These are phyloP conservation scores for Drosophila algonquin DNA, from an alignment of 2,888 invertebrate genomes.

Conservation along the genomic window DNA sequence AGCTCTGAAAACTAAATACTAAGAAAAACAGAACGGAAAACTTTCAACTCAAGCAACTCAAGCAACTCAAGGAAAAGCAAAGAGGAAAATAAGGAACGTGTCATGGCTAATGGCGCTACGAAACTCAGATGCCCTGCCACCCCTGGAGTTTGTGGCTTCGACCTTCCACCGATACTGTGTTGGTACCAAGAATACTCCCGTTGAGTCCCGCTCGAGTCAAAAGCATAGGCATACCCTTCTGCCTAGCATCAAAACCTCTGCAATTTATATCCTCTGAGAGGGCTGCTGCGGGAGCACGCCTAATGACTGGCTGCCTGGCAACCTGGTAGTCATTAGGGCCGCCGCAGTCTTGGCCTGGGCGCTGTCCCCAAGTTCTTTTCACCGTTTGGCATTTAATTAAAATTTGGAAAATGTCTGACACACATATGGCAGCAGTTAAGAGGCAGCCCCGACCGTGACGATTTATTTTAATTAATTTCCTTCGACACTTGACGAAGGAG, in stretches of 20 bases:
- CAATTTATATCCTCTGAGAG: conserved; percentile 36
- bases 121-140: background rate
- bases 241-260: conserved; percentile 22
- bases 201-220: no score
- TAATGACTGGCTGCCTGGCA: conserved; percentile 13
- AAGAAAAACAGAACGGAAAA: conserved; percentile 29
- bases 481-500: conserved; percentile 41
- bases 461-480: conserved; percentile 65
- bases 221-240: background rate
- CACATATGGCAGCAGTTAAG: conserved; percentile 10
- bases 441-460: conserved; percentile 24
- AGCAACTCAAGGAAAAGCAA: conserved; percentile 16
- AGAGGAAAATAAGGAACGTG: conserved; percentile 1
- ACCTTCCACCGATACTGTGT: no score
- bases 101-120: background rate
- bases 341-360: background rate
- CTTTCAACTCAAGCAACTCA: conserved; percentile 21
- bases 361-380: background rate
- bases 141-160: no score
- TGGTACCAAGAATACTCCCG: background rate
- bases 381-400: conserved; percentile 25
- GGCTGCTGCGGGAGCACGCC: background rate
- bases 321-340: conserved; percentile 22
- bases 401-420: conserved; percentile 20
- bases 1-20: conserved; percentile 33